Evolutionary conservation across 2,888 invertebrate genomes (phyloP).

Genomic region (Salpingus planirostris): DNA sequence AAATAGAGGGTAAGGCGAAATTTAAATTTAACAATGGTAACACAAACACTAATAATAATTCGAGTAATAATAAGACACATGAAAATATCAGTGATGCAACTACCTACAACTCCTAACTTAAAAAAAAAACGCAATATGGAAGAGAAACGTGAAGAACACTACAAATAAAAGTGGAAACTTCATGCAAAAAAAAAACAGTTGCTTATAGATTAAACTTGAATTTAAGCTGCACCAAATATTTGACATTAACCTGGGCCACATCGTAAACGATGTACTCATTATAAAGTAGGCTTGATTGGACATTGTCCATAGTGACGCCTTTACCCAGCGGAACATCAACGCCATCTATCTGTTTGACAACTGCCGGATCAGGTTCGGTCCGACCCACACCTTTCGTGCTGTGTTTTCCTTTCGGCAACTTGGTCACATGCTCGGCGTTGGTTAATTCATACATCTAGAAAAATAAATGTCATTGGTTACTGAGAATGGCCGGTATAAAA

Average conservation of each 20-base stretch:
- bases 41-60: too few species aligned
- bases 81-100: too few species aligned
- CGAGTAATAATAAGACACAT: too few species aligned
- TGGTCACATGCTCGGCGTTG: conserved; percentile 62
- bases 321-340: conserved; percentile 72
- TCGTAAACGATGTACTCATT: conserved; percentile 98
- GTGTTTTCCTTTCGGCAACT: conserved; percentile 74
- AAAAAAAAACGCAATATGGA: too few species aligned
- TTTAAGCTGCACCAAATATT: conserved; percentile 78
- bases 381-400: conserved; percentile 82
- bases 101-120: too few species aligned
- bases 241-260: conserved; percentile 84
- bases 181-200: background rate
- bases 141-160: too few species aligned
- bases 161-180: too few species aligned
- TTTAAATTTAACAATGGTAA: too few species aligned
- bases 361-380: conserved; percentile 73
- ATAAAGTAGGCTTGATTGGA: conserved; percentile 59
- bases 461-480: too few species aligned
- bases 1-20: too few species aligned
- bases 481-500: conserved; percentile 2
- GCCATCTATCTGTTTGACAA: conserved; percentile 50
- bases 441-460: conserved; percentile 57
- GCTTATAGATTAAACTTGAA: conserved; percentile 68
- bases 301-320: conserved; percentile 41